Percentiles rank a stretch among this genome's conserved stretches.
These are phyloP conservation scores for Fratercula arctica DNA, from an alignment of 2,797 vertebrate species.

Conservation along the genomic window DNA sequence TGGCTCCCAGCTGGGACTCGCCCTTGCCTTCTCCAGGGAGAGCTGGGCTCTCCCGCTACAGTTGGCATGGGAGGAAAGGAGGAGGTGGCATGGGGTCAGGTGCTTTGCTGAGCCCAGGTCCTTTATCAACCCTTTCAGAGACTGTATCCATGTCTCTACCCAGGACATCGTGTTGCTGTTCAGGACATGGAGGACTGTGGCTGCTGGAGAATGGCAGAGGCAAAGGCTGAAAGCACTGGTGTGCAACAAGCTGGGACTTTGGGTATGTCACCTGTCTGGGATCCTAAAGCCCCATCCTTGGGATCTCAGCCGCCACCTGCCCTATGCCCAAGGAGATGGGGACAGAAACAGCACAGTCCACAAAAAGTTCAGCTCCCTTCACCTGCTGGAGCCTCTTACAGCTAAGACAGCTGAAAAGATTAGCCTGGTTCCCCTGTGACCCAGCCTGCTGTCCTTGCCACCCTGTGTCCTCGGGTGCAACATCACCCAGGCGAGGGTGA, in stretches of 20 bases:
- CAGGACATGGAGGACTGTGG: neutral
- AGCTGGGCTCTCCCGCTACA: accelerated
- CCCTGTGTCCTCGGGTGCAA: accelerated
- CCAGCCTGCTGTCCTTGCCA: neutral
- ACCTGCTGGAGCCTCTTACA: neutral
- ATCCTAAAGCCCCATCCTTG: neutral
- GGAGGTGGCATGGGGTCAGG: neutral
- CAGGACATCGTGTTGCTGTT: neutral
- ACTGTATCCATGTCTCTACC: accelerated
- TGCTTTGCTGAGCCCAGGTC: neutral
- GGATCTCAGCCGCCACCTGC: neutral
- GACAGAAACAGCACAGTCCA: neutral
- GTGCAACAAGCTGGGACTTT: neutral
- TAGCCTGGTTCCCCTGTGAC: neutral
- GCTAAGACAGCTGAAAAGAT: neutral
- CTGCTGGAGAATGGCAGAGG: neutral
- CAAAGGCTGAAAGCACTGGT: neutral
- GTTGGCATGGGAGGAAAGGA: neutral
- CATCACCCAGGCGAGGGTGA: neutral
- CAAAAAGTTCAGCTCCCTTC: neutral
- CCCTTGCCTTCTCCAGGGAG: neutral
- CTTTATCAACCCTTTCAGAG: neutral
- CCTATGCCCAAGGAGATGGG: neutral
- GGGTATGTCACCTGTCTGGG: neutral
- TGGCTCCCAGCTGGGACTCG: neutral